phyloP scores from a whole-genome alignment of 2,797 vertebrate species.

The Pelochelys cantorii region DNA sequence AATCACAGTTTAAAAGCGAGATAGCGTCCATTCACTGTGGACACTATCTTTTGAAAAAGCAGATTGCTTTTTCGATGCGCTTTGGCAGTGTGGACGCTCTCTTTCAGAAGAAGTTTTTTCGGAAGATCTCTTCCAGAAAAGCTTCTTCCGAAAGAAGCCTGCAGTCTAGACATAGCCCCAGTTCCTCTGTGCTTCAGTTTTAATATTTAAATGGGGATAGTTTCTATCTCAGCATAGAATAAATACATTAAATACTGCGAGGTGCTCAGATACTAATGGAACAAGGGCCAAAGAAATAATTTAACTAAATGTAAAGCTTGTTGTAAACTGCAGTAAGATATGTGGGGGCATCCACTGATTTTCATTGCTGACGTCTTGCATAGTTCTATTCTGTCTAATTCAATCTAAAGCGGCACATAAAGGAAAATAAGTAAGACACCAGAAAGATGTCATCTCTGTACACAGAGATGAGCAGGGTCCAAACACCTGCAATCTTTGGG shows the following conservation, averaged over 20 bases:
- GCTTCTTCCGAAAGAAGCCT: no score
- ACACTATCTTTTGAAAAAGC: no score
- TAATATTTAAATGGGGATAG: neutral
- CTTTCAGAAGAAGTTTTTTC: no score
- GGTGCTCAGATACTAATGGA: neutral
- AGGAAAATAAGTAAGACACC: neutral
- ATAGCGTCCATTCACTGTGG: no score
- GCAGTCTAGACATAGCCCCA: neutral
- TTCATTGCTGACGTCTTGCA: neutral
- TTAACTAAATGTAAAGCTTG: neutral
- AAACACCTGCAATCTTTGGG: neutral
- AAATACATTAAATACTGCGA: neutral
- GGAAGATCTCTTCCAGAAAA: no score
- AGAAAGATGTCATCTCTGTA: neutral
- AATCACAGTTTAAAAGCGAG: no score
- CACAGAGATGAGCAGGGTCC: neutral
- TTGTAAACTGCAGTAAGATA: neutral
- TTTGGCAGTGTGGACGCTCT: no score
- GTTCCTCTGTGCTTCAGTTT: slow-evolving; percentile 5
- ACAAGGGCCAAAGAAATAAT: slow-evolving; percentile 4
- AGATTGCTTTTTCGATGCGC: no score
- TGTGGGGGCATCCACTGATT: neutral
- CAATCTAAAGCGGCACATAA: neutral
- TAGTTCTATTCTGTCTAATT: neutral
- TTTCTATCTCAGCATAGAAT: neutral